A percentile compares a stretch with the other conserved stretches of the same genome.
These are phyloP conservation scores for Neodiprion lecontei DNA, from an alignment of 1,140 invertebrate genomes.

Conservation along the genomic window DNA sequence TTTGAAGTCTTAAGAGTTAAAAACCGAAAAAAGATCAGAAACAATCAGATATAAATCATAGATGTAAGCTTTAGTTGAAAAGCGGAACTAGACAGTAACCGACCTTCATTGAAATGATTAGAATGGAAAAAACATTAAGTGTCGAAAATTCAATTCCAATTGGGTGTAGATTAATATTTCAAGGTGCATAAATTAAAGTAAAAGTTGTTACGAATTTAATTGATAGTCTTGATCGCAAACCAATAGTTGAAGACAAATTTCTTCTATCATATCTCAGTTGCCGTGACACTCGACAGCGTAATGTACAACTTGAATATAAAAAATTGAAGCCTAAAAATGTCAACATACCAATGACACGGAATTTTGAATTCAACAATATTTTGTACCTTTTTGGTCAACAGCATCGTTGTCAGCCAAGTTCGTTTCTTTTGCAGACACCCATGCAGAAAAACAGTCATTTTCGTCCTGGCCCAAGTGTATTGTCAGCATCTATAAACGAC, in stretches of 20 bases:
- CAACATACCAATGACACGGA: not conserved
- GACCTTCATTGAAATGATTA: no score
- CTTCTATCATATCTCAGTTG: not conserved
- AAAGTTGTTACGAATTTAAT: no score
- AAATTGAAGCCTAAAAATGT: not conserved
- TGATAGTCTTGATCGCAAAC: no score
- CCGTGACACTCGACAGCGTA: not conserved
- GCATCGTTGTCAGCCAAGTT: slow-evolving; percentile 80
- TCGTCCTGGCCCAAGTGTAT: slow-evolving; percentile 97
- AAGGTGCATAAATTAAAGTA: no score
- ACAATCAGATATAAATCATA: no score
- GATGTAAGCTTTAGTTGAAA: no score
- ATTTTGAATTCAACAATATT: not conserved
- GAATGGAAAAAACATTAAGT: no score
- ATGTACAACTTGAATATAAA: not conserved
- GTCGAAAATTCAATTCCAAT: not conserved
- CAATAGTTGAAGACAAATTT: no score
- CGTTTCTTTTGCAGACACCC: slow-evolving; percentile 96
- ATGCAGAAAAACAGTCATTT: slow-evolving; percentile 96
- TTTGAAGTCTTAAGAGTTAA: no score
- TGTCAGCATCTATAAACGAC: slow-evolving; percentile 83
- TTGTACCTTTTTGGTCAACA: slow-evolving; percentile 83
- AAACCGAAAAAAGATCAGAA: no score
- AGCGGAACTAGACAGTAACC: no score
- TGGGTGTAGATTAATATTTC: not conserved